Percentiles rank a stretch among this genome's conserved stretches.
Conservation (phyloP, 2,888 invertebrate species). For the Macrophya alboannulata region DNA sequence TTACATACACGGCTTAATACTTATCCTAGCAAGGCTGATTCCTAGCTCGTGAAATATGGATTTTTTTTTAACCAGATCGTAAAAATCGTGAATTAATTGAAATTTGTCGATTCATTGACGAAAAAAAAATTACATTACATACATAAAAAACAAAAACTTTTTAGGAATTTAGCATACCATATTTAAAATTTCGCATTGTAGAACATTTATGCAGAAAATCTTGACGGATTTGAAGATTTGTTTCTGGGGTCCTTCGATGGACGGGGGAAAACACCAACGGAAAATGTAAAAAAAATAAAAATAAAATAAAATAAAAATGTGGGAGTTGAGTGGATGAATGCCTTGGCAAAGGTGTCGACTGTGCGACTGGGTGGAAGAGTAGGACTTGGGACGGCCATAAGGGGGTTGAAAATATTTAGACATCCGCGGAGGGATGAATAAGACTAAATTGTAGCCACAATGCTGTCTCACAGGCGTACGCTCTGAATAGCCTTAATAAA, state of each 20-base stretch:
- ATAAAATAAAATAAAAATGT: constrained; percentile 1
- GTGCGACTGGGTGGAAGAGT: constrained; percentile 20
- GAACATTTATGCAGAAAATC: background rate
- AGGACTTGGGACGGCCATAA: constrained; percentile 50
- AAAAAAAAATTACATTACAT: background rate
- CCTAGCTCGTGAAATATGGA: background rate
- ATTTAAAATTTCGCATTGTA: background rate
- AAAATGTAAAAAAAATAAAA: background rate
- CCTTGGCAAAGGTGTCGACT: constrained; percentile 39
- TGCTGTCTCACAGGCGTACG: constrained; percentile 83
- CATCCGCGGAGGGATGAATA: constrained; percentile 81
- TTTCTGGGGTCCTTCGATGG: background rate
- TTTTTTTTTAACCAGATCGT: background rate
- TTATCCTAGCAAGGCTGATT: background rate
- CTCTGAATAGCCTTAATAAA: constrained; percentile 84
- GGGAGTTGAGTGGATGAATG: constrained; percentile 39
- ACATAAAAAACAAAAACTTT: background rate
- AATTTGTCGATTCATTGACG: background rate
- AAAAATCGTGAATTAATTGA: background rate
- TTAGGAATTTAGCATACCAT: background rate
- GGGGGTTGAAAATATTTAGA: constrained; percentile 79
- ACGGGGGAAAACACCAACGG: background rate
- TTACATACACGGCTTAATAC: constrained; percentile 26
- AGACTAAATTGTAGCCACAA: constrained; percentile 85
- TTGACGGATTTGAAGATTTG: constrained; percentile 6